phyloP scores from a whole-genome alignment of 2,888 invertebrate genomes.

The Meteorus colon region DNA sequence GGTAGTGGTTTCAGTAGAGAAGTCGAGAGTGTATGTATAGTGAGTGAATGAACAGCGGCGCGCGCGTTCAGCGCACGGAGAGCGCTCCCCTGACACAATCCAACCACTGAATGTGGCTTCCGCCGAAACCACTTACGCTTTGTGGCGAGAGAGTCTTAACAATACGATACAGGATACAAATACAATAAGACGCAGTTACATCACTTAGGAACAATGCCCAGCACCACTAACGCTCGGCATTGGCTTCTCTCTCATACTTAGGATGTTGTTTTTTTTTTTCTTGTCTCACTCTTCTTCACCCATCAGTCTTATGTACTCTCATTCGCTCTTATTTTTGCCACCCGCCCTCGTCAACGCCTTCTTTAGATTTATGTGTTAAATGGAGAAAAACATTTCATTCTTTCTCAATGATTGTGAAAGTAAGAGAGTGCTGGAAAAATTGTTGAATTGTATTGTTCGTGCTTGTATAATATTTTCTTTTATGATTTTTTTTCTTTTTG shows the following conservation, averaged over 20 bases:
- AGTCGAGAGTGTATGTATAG: conserved; percentile 52
- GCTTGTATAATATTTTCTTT: not conserved
- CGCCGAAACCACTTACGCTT: conserved; percentile 74
- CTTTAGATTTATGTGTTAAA: conserved; percentile 72
- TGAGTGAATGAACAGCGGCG: conserved; percentile 46
- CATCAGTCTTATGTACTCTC: conserved; percentile 45
- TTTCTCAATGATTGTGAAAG: conserved; percentile 44
- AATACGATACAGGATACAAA: conserved; percentile 74
- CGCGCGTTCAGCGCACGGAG: conserved; percentile 35
- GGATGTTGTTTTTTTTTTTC: not conserved
- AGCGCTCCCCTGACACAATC: conserved; percentile 64
- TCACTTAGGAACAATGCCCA: conserved; percentile 73
- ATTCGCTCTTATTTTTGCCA: conserved; percentile 43
- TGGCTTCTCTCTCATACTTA: conserved; percentile 35
- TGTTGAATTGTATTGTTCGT: conserved; percentile 7
- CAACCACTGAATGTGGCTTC: conserved; percentile 73
- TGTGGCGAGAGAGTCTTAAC: conserved; percentile 72
- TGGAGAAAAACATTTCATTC: conserved; percentile 71
- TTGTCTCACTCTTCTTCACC: conserved; percentile 5
- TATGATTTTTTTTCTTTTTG: not conserved
- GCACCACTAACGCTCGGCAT: conserved; percentile 53
- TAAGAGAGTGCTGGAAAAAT: conserved; percentile 18
- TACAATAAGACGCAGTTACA: conserved; percentile 74
- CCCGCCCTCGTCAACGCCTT: conserved; percentile 52
- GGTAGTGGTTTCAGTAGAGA: conserved; percentile 48